Base-by-base conservation (phyloP, 2,797 vertebrate species). In the Rachycentron canadum region DNA sequence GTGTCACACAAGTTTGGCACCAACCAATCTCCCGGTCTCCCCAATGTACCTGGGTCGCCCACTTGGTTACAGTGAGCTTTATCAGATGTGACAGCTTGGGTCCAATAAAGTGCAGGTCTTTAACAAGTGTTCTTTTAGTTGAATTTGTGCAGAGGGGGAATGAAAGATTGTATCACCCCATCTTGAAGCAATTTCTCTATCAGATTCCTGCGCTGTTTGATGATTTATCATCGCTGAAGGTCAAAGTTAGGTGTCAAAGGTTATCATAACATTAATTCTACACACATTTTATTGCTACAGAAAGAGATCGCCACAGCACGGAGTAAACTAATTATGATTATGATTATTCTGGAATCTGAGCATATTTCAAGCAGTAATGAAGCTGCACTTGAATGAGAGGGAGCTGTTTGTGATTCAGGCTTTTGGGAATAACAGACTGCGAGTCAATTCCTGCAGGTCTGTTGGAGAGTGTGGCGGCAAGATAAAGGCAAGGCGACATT, bases 401-500 rank as follows among this genome's bases (percentile, higher is more conserved):
- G 69, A 88, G 81, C 82, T 82, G 85, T 86, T 90, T 90, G 90
- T 73, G 76, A 88, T 79, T 79, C 83, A 56, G 64, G 76, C 88
- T 75, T 88, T 85, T 63, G 91, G 85, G 89, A 86, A 83, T 85
- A 86, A 82, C 81, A 77, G 79, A 74, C 76, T 71, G 57, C 28
- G 38, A 89, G 81, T 87, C 78, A 80, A 90, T 89, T 84, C 91
- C 90, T 67, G 83, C 78, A 88, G 90, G 92, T 87, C 86, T 36
- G 60, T 61, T 30, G 65, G 90, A 89, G 93, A 91, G 91, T 93
- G 91, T 83, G 86, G 87, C 86, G 34, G 82, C 62, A 57, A 92
- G 93, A 94, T 94, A 94, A 94, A 93, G 86, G 86, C 85, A 45
- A 85, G 78, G 89, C 88, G 73, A 88, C 90, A 92, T 92, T 93